phyloP scores from a whole-genome alignment of 2,113 vertebrate species.

The Microcebus ravelobensis region DNA sequence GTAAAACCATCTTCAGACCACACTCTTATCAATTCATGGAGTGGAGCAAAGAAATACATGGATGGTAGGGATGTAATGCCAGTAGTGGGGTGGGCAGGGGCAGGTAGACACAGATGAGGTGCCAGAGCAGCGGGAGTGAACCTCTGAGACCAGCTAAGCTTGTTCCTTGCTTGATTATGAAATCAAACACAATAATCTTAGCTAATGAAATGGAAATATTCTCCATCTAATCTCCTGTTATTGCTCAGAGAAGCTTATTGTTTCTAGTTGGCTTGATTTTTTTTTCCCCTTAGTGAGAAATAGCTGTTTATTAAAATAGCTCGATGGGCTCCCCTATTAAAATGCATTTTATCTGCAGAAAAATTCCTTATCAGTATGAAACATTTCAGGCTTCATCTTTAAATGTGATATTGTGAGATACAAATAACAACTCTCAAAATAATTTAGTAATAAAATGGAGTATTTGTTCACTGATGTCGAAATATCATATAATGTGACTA shows the following conservation, averaged over 20 bases:
- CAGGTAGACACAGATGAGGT: too few species aligned
- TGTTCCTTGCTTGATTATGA: constrained; percentile 58
- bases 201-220: constrained; percentile 62
- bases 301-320: constrained; percentile 56
- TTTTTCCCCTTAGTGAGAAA: constrained; percentile 40
- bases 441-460: constrained; percentile 69
- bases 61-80: too few species aligned
- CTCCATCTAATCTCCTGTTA: background rate
- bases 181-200: constrained; percentile 60
- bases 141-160: background rate
- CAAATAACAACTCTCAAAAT: constrained; percentile 54
- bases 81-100: too few species aligned
- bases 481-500: constrained; percentile 63
- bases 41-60: too few species aligned
- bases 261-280: constrained; percentile 44
- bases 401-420: constrained; percentile 57
- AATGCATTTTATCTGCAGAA: constrained; percentile 52
- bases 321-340: constrained; percentile 49
- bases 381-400: constrained; percentile 39
- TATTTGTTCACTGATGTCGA: constrained; percentile 58
- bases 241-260: constrained; percentile 54
- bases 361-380: constrained; percentile 11
- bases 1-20: too few species aligned
- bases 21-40: too few species aligned
- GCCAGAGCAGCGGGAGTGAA: background rate